A percentile compares a stretch with the other conserved stretches of the same genome.
Evolutionary conservation across 2,888 invertebrate genomes (phyloP).

Genomic region (Clepsis dumicolana): DNA sequence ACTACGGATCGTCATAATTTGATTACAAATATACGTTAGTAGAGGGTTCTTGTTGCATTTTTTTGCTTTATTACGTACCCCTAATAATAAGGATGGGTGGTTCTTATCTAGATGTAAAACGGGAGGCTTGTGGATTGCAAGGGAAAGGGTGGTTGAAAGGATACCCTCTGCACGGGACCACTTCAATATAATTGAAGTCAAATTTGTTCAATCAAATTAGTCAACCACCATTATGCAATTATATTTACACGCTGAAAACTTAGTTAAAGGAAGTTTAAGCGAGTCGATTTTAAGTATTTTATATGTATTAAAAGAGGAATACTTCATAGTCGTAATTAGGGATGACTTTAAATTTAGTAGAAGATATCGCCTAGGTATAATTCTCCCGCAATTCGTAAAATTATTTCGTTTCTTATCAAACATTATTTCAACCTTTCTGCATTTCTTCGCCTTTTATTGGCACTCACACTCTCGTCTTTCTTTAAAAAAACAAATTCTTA

Average conservation of each 20-base stretch:
- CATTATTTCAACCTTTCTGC: no score
- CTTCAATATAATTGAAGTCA: slow-evolving; percentile 85
- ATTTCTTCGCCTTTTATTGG: no score
- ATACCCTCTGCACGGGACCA: slow-evolving; percentile 76
- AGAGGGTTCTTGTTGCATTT: background rate
- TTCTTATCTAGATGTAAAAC: slow-evolving; percentile 82
- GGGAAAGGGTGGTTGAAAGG: slow-evolving; percentile 83
- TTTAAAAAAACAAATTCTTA: no score
- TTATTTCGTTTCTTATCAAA: no score
- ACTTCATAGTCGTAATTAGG: no score
- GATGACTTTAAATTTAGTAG: no score
- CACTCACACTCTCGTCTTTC: no score
- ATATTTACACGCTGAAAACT: slow-evolving; percentile 8
- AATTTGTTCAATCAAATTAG: slow-evolving; percentile 84
- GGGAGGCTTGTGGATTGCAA: slow-evolving; percentile 80
- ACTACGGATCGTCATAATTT: no score
- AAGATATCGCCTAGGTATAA: no score
- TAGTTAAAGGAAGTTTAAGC: background rate
- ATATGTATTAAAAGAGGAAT: no score
- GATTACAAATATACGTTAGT: background rate
- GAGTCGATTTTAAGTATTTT: background rate
- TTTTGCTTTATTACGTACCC: slow-evolving; percentile 10
- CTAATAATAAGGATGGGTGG: slow-evolving; percentile 76
- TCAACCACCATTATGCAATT: slow-evolving; percentile 47
- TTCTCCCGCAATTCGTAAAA: no score